phyloP scores from a whole-genome alignment of 2,888 invertebrate genomes.

The Trachelus iudaicus region DNA sequence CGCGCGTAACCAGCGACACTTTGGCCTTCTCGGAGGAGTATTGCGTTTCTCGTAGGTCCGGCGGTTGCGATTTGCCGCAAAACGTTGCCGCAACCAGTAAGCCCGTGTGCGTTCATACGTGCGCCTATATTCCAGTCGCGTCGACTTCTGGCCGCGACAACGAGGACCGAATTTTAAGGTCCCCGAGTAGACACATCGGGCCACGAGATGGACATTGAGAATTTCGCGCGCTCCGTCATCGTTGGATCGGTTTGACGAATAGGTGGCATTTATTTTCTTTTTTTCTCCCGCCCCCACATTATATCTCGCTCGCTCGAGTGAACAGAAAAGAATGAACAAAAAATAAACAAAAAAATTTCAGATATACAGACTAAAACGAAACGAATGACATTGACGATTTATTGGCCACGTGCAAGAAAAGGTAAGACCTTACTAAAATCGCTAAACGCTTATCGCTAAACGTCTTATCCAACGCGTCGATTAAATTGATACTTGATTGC shows the following conservation, averaged over 20 bases:
- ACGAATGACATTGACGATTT: not conserved
- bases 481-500: not conserved
- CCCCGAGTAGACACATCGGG: not conserved
- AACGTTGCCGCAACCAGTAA: not conserved
- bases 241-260: not conserved
- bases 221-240: not conserved
- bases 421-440: not conserved
- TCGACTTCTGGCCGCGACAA: not conserved
- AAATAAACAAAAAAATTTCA: no score
- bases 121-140: not conserved
- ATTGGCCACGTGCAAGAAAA: not conserved
- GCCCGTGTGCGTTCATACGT: not conserved
- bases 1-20: not conserved
- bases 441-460: not conserved
- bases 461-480: no score
- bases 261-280: not conserved
- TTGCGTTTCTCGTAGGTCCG: not conserved
- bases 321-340: not conserved
- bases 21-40: not conserved
- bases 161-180: not conserved
- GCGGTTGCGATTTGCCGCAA: not conserved
- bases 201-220: not conserved
- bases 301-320: not conserved
- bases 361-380: no score
- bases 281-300: not conserved